phyloP scores from a whole-genome alignment of 2,888 invertebrate species.

The Coenonympha arcania region DNA sequence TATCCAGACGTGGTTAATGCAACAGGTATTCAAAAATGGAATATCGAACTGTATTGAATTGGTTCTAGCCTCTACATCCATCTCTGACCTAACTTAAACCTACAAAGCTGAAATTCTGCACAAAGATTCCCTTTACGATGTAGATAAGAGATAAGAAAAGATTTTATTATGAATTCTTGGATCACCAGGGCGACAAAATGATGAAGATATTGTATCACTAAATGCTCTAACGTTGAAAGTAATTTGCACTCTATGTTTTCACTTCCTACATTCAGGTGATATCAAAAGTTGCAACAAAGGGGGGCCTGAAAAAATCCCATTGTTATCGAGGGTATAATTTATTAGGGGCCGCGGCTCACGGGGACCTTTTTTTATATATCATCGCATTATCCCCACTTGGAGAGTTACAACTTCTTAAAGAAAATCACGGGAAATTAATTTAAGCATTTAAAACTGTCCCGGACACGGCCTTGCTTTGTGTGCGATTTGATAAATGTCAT shows the following conservation, averaged over 20 bases:
- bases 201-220: neutral
- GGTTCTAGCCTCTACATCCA: too few relatives aligned
- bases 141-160: too few relatives aligned
- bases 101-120: too few relatives aligned
- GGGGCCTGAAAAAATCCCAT: slow-evolving; percentile 71
- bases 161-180: neutral
- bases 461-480: slow-evolving; percentile 62
- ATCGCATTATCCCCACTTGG: slow-evolving; percentile 74
- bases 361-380: slow-evolving; percentile 75
- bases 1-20: too few relatives aligned
- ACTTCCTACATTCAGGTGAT: slow-evolving; percentile 63
- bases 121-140: too few relatives aligned
- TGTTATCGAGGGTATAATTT: slow-evolving; percentile 76
- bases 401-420: slow-evolving; percentile 74
- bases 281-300: slow-evolving; percentile 71
- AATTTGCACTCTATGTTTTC: neutral
- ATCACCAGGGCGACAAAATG: neutral
- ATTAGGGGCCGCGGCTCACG: slow-evolving; percentile 67
- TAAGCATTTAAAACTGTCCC: slow-evolving; percentile 70
- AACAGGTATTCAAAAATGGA: too few relatives aligned
- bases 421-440: slow-evolving; percentile 73
- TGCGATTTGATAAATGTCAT: slow-evolving; percentile 53
- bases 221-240: neutral
- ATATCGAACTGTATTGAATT: too few relatives aligned
- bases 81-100: too few relatives aligned